Evolutionary conservation across 1,140 invertebrate species (phyloP).

Genomic region (Nixonia krombeini): DNA sequence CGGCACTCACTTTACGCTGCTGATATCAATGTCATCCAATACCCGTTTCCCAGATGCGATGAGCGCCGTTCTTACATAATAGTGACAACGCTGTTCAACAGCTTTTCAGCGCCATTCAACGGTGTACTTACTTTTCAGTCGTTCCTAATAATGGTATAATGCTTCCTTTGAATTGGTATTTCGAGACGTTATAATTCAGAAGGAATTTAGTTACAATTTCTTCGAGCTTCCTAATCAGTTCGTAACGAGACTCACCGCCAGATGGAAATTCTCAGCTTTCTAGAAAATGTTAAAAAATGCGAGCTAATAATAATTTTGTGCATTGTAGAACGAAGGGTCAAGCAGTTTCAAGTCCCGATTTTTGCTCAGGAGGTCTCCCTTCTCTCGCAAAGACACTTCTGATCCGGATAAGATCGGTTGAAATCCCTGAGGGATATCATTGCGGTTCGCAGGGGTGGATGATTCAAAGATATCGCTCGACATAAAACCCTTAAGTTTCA

Average conservation of each 20-base stretch:
- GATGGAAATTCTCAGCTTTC: too few relatives aligned
- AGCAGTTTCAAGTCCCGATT: constrained; percentile 28
- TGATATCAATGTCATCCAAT: constrained; percentile 53
- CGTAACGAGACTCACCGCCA: too few relatives aligned
- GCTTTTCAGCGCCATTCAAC: constrained; percentile 4
- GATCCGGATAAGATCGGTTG: constrained; percentile 59
- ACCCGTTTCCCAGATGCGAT: constrained; percentile 35
- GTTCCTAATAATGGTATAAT: background rate
- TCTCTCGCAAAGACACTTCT: constrained; percentile 55
- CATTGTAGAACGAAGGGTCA: constrained; percentile 22
- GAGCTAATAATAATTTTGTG: constrained; percentile 10
- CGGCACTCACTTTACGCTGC: constrained; percentile 58
- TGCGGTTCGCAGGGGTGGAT: constrained; percentile 49
- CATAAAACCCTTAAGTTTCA: constrained; percentile 72
- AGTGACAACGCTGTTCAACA: constrained; percentile 10
- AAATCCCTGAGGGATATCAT: constrained; percentile 50
- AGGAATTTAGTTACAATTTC: too few relatives aligned
- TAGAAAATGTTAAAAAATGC: too few relatives aligned
- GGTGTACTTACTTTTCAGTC: background rate
- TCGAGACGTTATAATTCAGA: too few relatives aligned
- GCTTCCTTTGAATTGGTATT: too few relatives aligned
- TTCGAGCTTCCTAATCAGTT: too few relatives aligned
- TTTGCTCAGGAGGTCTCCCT: constrained; percentile 18
- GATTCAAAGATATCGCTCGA: constrained; percentile 69
- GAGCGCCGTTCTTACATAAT: constrained; percentile 26